These are phyloP conservation scores for Desmophyllum pertusum DNA, from an alignment of 92 coral and sea anemone genomes.

Conservation along the genomic window DNA sequence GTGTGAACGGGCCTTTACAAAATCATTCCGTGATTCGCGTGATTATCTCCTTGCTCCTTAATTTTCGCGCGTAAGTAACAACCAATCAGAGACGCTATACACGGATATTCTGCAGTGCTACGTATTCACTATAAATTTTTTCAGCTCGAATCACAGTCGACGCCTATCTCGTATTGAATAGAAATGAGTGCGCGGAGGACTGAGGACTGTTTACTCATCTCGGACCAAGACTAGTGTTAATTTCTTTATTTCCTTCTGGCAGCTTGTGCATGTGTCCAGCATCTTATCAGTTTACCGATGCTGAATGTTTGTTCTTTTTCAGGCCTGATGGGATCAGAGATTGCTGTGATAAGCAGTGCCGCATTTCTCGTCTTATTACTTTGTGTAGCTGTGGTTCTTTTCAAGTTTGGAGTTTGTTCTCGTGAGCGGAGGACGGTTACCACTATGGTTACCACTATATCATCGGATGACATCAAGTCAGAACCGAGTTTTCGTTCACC, in stretches of 20 bases:
- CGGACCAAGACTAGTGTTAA: neutral
- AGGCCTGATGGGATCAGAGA: constrained; percentile 5
- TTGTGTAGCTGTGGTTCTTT: neutral
- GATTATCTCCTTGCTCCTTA: neutral
- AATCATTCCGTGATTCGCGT: neutral
- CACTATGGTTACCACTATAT: neutral
- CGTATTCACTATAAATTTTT: neutral
- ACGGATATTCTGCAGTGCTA: neutral
- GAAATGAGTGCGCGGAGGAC: neutral
- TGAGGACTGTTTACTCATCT: neutral
- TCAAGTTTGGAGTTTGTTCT: constrained; percentile 1
- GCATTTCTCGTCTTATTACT: neutral
- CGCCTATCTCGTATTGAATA: neutral
- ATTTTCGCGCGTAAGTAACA: neutral
- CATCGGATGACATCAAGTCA: neutral
- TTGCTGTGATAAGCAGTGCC: constrained; percentile 5
- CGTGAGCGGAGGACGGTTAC: neutral
- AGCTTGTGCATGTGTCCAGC: neutral
- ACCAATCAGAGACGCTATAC: neutral
- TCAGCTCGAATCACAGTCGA: neutral
- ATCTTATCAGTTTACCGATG: neutral
- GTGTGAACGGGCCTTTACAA: no score
- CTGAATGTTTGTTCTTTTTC: neutral
- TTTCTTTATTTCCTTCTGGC: neutral
- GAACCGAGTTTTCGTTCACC: neutral